Evolutionary conservation across 2,888 invertebrate species (phyloP), one percentile per base, ranked within the genome.

Genomic region (Brachylomia viminalis): DNA sequence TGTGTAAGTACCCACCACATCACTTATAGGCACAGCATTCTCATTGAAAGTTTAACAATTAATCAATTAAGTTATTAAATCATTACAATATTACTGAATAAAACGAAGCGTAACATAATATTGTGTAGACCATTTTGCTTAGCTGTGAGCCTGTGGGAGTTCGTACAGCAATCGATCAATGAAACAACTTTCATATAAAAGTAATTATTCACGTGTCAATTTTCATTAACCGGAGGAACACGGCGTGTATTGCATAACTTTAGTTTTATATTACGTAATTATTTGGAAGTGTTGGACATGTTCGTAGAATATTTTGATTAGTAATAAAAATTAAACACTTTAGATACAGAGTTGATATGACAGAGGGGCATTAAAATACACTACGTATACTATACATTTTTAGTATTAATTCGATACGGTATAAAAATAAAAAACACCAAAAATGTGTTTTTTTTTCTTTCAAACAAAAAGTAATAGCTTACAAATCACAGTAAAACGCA

Each of bases 151-250:
- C 23, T 42, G 3, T 45, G 54, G 82, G 47, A 75, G 15, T 62
- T 61, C 49, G 33, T 15, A 56, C 20, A 54, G 13, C 58, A 54
- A 79, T 79, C 84, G 79, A 79, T 83, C 79, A 83, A 64, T 71
- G 13, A n/a, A 68, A 65, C 79, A 79, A 65, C 79, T 78, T 59
- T n/a, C 58, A 54, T 30, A 69, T 83, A 77, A 83, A 79, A 79
- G 54, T 79, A 69, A 83, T 83, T 79, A 78, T 69, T 79, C 38
- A 33, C 54, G 23, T 58, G 83, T 69, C 79, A 79, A 83, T 78
- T 79, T 79, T 78, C 83, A 83, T 79, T 79, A 78, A n/a, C n/a
- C 15, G 54, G 66, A 61, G 79, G 54, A 42, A 79, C 30, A 59
- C 15, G 17, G 38, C 68, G 23, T 69, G 64, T 78, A 47, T 58